phyloP scores from a whole-genome alignment of 2,113 vertebrate species.

The Rhinichthys klamathensis region DNA sequence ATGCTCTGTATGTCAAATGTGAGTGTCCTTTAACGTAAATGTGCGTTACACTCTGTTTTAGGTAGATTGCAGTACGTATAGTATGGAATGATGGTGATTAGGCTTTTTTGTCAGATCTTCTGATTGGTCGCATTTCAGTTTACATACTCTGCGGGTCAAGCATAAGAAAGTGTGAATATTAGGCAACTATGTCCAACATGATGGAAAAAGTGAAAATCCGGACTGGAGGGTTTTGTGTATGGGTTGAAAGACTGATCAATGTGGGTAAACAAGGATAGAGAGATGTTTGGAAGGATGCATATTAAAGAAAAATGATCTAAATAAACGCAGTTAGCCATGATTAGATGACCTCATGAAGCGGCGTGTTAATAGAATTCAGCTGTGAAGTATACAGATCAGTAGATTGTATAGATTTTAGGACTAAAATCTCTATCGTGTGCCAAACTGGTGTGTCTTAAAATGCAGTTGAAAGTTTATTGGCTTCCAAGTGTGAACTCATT shows the following conservation, averaged over 20 bases:
- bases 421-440: no score
- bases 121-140: constrained; percentile 56
- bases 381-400: no score
- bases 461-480: no score
- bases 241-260: neutral
- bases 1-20: constrained; percentile 2
- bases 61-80: constrained; percentile 29
- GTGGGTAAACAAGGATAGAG: neutral
- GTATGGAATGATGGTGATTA: constrained; percentile 64
- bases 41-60: neutral
- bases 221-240: neutral
- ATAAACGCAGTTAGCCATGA: no score
- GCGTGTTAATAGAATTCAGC: no score
- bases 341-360: no score
- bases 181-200: neutral
- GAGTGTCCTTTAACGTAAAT: neutral
- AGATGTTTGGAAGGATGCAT: neutral
- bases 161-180: neutral
- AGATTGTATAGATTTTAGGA: no score
- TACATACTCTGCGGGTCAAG: neutral
- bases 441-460: no score
- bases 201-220: neutral
- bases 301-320: no score
- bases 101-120: constrained; percentile 72
- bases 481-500: no score